Evolutionary conservation across 2,888 invertebrate species (phyloP).

Genomic region (Lochmaea crataegi): DNA sequence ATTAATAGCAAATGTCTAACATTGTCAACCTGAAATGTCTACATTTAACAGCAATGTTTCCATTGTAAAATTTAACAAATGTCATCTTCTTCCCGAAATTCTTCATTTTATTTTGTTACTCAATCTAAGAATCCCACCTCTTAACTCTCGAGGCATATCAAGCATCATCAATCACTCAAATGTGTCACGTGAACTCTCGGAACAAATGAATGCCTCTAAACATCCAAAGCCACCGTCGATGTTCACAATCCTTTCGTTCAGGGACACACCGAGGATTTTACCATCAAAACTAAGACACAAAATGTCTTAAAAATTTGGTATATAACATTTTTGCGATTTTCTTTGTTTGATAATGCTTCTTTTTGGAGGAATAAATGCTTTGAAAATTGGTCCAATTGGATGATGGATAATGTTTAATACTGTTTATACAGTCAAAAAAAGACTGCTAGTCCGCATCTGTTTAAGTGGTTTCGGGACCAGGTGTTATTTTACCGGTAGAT

Average conservation of each 20-base stretch:
- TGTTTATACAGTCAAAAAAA: too few species aligned
- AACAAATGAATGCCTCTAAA: slow-evolving; percentile 14
- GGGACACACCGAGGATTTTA: background rate
- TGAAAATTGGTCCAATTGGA: too few species aligned
- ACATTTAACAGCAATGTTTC: too few species aligned
- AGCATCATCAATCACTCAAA: slow-evolving; percentile 13
- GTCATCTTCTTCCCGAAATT: background rate
- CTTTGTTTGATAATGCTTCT: too few species aligned
- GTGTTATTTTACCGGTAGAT: slow-evolving; percentile 35
- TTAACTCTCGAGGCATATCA: background rate
- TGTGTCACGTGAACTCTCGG: slow-evolving; percentile 22
- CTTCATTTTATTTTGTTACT: background rate
- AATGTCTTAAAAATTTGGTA: background rate
- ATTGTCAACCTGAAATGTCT: too few species aligned
- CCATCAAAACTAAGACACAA: background rate
- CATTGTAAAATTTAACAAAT: background rate
- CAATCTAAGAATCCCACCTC: background rate
- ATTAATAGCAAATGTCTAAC: too few species aligned
- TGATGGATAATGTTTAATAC: too few species aligned
- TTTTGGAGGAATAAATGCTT: too few species aligned
- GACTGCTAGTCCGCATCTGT: slow-evolving; percentile 1
- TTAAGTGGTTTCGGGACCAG: slow-evolving; percentile 26
- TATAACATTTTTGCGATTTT: background rate
- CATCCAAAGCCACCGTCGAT: slow-evolving; percentile 20
- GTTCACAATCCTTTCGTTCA: slow-evolving; percentile 24